Base-by-base conservation (phyloP, 2,888 invertebrate species). In the Stramonita haemastoma region DNA sequence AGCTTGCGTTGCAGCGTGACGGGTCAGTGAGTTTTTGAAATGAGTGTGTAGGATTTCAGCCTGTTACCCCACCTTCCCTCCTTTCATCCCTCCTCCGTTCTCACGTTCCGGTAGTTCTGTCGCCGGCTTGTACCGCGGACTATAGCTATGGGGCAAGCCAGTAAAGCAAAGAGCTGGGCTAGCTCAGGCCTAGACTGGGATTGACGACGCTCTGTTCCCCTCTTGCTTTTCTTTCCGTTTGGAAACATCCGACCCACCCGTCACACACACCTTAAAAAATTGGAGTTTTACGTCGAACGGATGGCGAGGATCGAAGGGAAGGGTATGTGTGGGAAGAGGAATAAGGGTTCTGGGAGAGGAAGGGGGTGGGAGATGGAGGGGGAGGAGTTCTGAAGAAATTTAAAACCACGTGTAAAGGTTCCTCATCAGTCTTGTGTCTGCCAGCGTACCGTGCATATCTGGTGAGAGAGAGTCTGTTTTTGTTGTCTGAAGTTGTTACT, bases 11-110 rank as follows among this genome's bases (percentile, higher is more conserved):
- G 32, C 13, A 79, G 32, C 34, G 77, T 32, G 77, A 79, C 77
- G 77, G 77, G 77, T 79, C 32, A 79, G 32, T 79, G 77, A 79
- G 77, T 32, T 32, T 79, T 79, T 79, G 77, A 79, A 11, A 29
- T n/a, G 73, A 46, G 26, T 73, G 22, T 73, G 29, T 73, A 79
- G 29, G 32, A 79, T 79, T 79, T 19, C 66, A 17, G 17, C 66
- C 66, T 13, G 17, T 13, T 6, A 4, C 26, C 66, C 66, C 13
- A 2, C 66, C 66, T 13, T 26, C 66, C 66, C 13, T 66, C 66
- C 26, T 66, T 26, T 77, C 77, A 26, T n/a, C 29, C 77, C 29
- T 11, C 15, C 46, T 22, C 26, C n/a, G 0, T 46, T 26, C 46
- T 56, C 83, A 46, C 83, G 13, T 46, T 83, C 83, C n/a, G 46